These are phyloP conservation scores for Serranus cabrilla DNA, from an alignment of 2,797 vertebrate genomes.

Conservation along the genomic window DNA sequence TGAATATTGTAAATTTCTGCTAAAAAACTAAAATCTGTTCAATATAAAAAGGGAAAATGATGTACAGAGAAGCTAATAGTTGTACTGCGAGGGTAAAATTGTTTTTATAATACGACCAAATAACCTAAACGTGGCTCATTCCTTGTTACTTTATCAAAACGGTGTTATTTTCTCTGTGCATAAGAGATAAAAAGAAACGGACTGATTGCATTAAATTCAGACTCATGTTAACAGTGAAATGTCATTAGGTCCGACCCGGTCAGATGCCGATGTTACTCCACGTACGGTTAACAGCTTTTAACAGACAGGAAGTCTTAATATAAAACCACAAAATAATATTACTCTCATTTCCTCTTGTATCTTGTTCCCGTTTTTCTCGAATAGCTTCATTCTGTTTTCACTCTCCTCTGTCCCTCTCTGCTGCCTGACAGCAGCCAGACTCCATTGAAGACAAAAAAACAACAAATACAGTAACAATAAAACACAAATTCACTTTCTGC, in stretches of 20 bases:
- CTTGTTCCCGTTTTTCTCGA: not conserved
- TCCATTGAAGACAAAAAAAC: not conserved
- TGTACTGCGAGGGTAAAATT: not conserved
- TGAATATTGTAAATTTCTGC: too few relatives aligned
- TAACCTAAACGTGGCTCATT: not conserved
- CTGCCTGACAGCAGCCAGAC: not conserved
- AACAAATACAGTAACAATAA: not conserved
- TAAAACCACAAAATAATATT: slow-evolving; percentile 36
- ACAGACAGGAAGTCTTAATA: not conserved
- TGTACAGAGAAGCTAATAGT: not conserved
- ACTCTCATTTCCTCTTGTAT: slow-evolving; percentile 32
- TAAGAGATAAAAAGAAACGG: too few relatives aligned
- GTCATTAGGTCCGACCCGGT: too few relatives aligned
- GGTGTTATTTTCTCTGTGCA: not conserved
- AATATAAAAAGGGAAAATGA: not conserved
- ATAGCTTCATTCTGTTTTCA: not conserved
- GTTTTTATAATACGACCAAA: not conserved
- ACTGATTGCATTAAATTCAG: not conserved
- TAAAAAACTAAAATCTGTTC: too few relatives aligned
- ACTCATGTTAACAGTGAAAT: not conserved
- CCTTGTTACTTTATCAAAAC: not conserved
- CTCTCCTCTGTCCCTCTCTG: not conserved
- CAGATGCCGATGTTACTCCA: too few relatives aligned
- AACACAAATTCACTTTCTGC: not conserved
- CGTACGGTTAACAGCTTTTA: slow-evolving; percentile 1